Conservation (phyloP, 1,140 invertebrate genomes). For the Mercenaria mercenaria region DNA sequence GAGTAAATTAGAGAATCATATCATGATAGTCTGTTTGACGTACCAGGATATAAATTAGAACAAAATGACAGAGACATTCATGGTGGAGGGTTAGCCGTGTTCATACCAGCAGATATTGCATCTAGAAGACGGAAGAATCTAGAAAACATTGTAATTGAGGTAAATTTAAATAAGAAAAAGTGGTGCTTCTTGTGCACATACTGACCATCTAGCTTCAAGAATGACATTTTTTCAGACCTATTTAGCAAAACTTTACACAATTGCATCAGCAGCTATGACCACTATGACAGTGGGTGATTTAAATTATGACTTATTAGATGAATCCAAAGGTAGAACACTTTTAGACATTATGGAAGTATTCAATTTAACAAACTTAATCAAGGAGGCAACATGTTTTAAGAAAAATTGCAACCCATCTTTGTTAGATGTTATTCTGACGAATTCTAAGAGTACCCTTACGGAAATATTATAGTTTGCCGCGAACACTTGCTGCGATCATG, state of each 20-base stretch:
- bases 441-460: too few species aligned
- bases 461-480: too few species aligned
- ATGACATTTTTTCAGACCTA: neutral
- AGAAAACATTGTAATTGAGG: conserved; percentile 27
- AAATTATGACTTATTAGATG: conserved; percentile 40
- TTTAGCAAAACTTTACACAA: conserved; percentile 24
- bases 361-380: conserved; percentile 27
- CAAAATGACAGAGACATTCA: neutral
- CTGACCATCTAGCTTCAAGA: conserved; percentile 17
- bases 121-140: conserved; percentile 1
- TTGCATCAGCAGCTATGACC: neutral
- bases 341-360: conserved; percentile 32
- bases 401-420: conserved; percentile 32
- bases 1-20: neutral
- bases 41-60: neutral
- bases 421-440: conserved; percentile 50
- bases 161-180: conserved; percentile 42
- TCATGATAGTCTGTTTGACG: neutral
- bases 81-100: conserved; percentile 26
- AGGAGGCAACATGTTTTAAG: conserved; percentile 34
- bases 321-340: conserved; percentile 20
- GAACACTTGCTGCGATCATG: too few species aligned
- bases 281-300: conserved; percentile 44
- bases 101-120: conserved; percentile 13
- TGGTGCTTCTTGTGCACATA: conserved; percentile 19